Base-by-base conservation (phyloP, 2,113 vertebrate genomes). In the Athene cunicularia region DNA sequence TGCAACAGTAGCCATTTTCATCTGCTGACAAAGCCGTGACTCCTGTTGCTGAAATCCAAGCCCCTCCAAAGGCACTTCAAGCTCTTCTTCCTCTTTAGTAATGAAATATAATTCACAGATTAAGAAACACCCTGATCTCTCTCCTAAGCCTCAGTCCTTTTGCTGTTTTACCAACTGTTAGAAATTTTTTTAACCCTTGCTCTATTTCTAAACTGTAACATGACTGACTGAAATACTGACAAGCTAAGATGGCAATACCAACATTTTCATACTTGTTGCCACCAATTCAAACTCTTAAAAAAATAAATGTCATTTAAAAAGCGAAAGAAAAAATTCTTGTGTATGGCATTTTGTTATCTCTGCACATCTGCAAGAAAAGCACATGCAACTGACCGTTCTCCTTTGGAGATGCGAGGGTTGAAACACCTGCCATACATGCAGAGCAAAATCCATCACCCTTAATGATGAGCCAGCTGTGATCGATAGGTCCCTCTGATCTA, bases 41-140 rank as follows among this genome's bases (percentile, higher is more conserved):
- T 99, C 99, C 97, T 99, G 99, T 70, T 98, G 98, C 33, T 98
- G 97, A 96, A 98, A 99, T 86, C 96, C 95, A 23, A 98, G 84
- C 18, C 98, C 98, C 97, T 99, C 99, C 50, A 98, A 80, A 55
- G 94, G 97, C 94, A 98, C 98, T 89, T 98, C 98, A 52, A 96
- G 96, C 92, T 99, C 99, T 88, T 98, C 99, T 98, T 97, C 92
- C 91, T 98, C 98, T 98, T 95, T 77, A 77, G 81, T 85, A 94
- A 98, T 26, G 77, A 72, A 91, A 97, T 49, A 95, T 21, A 95
- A 93, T 92, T 91, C 49, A 97, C 68, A 96, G 81, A 92, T 96
- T 96, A 97, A 87, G 75, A 95, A 81, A 77, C 60, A 95, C 73
- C n/a, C 83, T 75, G 76, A 92, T 64, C 83, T 71, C 86, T 33